These are phyloP conservation scores for Onychostoma macrolepis DNA, from an alignment of 2,113 vertebrate species.

Conservation along the genomic window DNA sequence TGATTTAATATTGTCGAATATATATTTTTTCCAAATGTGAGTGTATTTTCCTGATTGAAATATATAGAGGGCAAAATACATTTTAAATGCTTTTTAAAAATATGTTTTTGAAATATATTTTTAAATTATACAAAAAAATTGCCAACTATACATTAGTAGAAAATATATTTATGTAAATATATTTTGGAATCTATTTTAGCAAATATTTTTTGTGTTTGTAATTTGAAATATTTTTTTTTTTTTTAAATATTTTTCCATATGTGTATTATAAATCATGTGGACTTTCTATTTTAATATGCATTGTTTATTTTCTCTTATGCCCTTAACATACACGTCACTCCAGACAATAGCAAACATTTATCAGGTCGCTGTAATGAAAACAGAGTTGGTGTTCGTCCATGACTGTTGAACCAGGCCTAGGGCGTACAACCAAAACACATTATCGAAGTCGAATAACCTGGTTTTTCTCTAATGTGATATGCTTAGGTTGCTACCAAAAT, in stretches of 20 bases:
- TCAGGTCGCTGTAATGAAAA: neutral
- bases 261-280: neutral
- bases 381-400: neutral
- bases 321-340: neutral
- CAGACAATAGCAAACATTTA: conserved; percentile 1
- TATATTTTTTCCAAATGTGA: no score
- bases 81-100: no score
- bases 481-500: neutral
- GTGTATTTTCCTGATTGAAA: no score
- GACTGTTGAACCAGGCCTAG: neutral
- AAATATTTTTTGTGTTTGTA: neutral
- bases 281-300: neutral
- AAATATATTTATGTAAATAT: neutral
- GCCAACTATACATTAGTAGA: no score
- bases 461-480: neutral
- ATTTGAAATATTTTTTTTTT: neutral
- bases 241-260: no score
- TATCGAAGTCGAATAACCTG: neutral
- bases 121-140: no score
- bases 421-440: neutral
- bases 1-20: no score
- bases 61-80: no score
- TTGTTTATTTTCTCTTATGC: neutral
- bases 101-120: no score
- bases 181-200: neutral